Evolutionary conservation across 1,140 invertebrate species (phyloP).

Genomic region (Hylaeus volcanicus): DNA sequence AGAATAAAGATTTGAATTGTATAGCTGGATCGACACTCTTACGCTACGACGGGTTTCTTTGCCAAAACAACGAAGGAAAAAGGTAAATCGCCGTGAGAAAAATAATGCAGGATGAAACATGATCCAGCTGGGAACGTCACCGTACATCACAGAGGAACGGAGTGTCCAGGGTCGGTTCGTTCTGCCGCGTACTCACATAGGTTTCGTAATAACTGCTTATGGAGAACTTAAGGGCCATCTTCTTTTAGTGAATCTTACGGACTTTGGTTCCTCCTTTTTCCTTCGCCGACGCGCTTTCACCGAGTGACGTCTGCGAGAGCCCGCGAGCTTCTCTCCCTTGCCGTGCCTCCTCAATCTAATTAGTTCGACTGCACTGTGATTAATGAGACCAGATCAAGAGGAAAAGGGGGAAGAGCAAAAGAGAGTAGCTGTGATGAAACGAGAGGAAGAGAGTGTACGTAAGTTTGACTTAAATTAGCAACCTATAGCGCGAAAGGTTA

Average conservation of each 20-base stretch:
- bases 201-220: constrained; percentile 77
- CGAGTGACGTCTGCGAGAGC: constrained; percentile 27
- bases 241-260: constrained; percentile 16
- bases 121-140: neutral
- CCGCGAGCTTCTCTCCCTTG: constrained; percentile 43
- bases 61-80: neutral
- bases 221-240: constrained; percentile 76
- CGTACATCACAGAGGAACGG: neutral
- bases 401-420: constrained; percentile 62
- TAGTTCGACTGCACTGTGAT: constrained; percentile 70
- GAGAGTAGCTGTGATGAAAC: constrained; percentile 51
- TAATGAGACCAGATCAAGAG: constrained; percentile 68
- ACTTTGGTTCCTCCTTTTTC: constrained; percentile 1
- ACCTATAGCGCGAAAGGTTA: constrained; percentile 78
- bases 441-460: constrained; percentile 60
- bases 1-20: too few relatives aligned
- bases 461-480: constrained; percentile 79
- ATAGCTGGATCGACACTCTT: neutral
- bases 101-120: neutral
- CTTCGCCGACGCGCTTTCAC: constrained; percentile 33
- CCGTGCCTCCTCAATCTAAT: constrained; percentile 66
- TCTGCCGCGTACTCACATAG: constrained; percentile 72
- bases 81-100: neutral
- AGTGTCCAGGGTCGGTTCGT: neutral
- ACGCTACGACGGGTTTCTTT: neutral